A percentile compares a stretch with the other conserved stretches of the same genome.
phyloP scores from a whole-genome alignment of 53 echinoderm and acorn worm species.

The Luidia sarsii region DNA sequence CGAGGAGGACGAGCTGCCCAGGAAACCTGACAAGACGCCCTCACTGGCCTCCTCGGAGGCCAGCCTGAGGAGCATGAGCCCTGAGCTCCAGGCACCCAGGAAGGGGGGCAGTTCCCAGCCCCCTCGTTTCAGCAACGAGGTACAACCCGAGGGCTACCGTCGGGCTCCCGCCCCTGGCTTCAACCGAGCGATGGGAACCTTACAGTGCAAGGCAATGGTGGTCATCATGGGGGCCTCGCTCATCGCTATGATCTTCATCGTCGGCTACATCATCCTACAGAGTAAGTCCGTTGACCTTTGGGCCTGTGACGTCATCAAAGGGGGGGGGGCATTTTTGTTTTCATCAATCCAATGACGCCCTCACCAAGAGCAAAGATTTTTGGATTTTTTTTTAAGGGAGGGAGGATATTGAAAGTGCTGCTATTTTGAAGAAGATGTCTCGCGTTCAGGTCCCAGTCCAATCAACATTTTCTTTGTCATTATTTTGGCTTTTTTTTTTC shows the following conservation, averaged over 20 bases:
- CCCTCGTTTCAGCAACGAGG: slow-evolving; percentile 20
- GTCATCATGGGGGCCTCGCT: slow-evolving; percentile 22
- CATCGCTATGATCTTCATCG: slow-evolving; percentile 1
- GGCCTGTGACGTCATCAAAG: background rate
- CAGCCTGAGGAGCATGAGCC: background rate
- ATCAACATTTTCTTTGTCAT: background rate
- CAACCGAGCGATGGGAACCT: slow-evolving; percentile 18
- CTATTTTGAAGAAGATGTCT: too few species aligned
- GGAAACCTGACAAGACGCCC: background rate
- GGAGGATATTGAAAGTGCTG: too few species aligned
- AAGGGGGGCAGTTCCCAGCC: slow-evolving; percentile 25
- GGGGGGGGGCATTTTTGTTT: too few species aligned
- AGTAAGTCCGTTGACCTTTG: background rate
- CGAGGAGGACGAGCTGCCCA: background rate
- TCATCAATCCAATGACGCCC: too few species aligned
- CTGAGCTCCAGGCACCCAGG: background rate
- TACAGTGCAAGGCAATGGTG: slow-evolving; percentile 42
- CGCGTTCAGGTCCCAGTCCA: too few species aligned
- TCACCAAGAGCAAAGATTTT: too few species aligned
- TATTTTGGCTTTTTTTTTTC: too few species aligned
- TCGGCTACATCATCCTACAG: slow-evolving; percentile 14
- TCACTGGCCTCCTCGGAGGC: slow-evolving; percentile 3
- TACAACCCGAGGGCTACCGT: slow-evolving; percentile 18
- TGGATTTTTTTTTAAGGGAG: too few species aligned
- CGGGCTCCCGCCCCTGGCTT: background rate